A percentile compares a stretch with the other conserved stretches of the same genome.
These are phyloP conservation scores for Muraenolepis orangiensis DNA, from an alignment of 2,797 vertebrate species.

Conservation along the genomic window DNA sequence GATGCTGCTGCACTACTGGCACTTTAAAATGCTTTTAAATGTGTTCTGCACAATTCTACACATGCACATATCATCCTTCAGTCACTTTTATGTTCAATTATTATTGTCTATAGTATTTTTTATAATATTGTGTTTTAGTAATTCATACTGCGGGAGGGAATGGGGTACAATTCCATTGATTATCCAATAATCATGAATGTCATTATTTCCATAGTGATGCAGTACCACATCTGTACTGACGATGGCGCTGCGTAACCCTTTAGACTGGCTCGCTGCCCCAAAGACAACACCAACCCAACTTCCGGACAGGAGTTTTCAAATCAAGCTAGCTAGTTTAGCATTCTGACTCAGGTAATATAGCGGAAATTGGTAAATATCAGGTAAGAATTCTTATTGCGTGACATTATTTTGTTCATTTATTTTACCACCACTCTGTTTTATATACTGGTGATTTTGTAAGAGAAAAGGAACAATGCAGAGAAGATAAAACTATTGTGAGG, in stretches of 20 bases:
- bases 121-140: too few species aligned
- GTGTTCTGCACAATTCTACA: too few species aligned
- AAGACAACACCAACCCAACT: slow-evolving; percentile 40
- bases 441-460: background rate
- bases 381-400: slow-evolving; percentile 17
- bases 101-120: too few species aligned
- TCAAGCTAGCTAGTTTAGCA: slow-evolving; percentile 41
- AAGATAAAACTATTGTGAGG: slow-evolving; percentile 30
- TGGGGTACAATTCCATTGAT: too few species aligned
- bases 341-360: slow-evolving; percentile 64
- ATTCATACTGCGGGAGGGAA: too few species aligned
- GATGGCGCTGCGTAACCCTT: slow-evolving; percentile 23
- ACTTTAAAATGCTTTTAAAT: too few species aligned
- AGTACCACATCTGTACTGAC: slow-evolving; percentile 9
- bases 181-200: background rate
- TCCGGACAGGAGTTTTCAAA: slow-evolving; percentile 70
- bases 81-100: too few species aligned
- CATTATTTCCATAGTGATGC: slow-evolving; percentile 8
- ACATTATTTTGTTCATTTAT: rapidly evolving
- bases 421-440: background rate
- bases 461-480: too few species aligned
- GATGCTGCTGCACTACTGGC: too few species aligned
- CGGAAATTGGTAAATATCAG: slow-evolving; percentile 33
- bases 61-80: too few species aligned
- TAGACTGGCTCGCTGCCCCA: slow-evolving; percentile 3